Evolutionary conservation across 2,113 vertebrate genomes (phyloP).

Genomic region (Excalfactoria chinensis): DNA sequence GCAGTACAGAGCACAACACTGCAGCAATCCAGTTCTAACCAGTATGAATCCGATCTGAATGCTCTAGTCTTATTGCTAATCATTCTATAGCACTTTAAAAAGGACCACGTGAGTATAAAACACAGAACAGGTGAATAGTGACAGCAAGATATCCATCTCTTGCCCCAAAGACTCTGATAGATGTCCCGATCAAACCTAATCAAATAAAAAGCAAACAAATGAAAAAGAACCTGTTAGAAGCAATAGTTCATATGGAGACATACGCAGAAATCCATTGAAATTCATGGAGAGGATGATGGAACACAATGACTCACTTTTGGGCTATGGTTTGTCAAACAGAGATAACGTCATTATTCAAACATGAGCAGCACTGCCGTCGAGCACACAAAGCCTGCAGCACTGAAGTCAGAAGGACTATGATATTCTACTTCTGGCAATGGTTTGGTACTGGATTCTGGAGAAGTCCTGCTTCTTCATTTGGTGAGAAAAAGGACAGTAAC

Average conservation of each 20-base stretch:
- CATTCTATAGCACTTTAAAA: not conserved
- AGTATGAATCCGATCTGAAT: not conserved
- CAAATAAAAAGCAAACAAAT: not conserved
- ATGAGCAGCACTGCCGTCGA: conserved; percentile 17
- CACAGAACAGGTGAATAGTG: not conserved
- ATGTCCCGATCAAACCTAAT: not conserved
- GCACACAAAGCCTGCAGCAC: not conserved
- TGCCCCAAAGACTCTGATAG: not conserved
- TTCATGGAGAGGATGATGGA: not conserved
- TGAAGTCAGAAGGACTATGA: conserved; percentile 11
- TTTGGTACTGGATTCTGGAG: conserved; percentile 1
- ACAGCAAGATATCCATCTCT: not conserved
- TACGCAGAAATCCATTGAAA: not conserved
- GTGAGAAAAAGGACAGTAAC: conserved; percentile 19
- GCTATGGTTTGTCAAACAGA: conserved; percentile 26
- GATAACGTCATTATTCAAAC: conserved; percentile 26
- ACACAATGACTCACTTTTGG: not conserved
- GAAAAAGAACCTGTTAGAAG: not conserved
- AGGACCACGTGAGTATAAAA: not conserved
- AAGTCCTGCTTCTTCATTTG: not conserved
- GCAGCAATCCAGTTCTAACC: not conserved
- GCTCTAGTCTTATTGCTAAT: not conserved
- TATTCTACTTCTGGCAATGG: not conserved
- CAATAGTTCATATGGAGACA: not conserved
- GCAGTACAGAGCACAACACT: not conserved